phyloP scores from a whole-genome alignment of 2,797 vertebrate genomes.

The Podarcis lilfordi region DNA sequence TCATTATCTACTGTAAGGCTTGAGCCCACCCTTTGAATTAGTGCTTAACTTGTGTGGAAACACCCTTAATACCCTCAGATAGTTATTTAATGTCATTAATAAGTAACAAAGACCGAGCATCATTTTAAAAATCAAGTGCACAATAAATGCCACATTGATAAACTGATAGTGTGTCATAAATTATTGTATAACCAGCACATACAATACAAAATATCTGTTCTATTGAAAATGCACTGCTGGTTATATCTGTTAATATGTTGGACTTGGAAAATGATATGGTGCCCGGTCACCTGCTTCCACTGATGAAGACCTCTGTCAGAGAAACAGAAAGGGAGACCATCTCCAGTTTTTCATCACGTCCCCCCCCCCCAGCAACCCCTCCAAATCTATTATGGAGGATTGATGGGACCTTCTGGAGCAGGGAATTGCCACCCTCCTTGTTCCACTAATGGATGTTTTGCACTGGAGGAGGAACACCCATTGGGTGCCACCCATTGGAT shows the following conservation, averaged over 20 bases:
- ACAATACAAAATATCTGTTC: not conserved
- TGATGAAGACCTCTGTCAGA: too few relatives aligned
- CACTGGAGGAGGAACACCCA: too few relatives aligned
- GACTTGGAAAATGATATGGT: too few relatives aligned
- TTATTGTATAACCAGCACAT: not conserved
- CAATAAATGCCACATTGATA: not conserved
- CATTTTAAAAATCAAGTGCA: not conserved
- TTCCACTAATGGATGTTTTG: not conserved
- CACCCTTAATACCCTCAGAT: not conserved
- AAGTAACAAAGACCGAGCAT: not conserved
- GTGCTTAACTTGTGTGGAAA: not conserved
- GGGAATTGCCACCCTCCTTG: too few relatives aligned
- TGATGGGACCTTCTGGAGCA: too few relatives aligned
- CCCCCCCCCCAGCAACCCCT: too few relatives aligned
- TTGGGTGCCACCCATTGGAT: not conserved
- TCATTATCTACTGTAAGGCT: not conserved
- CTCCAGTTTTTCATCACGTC: too few relatives aligned
- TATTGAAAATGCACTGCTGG: not conserved
- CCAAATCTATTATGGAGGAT: too few relatives aligned
- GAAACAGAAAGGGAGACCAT: too few relatives aligned
- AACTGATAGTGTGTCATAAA: not conserved
- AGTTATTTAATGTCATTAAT: not conserved
- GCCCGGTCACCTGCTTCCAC: too few relatives aligned
- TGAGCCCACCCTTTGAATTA: not conserved
- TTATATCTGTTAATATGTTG: not conserved